phyloP scores from a whole-genome alignment of 2,113 vertebrate species.

The Spizaetus ornatus region DNA sequence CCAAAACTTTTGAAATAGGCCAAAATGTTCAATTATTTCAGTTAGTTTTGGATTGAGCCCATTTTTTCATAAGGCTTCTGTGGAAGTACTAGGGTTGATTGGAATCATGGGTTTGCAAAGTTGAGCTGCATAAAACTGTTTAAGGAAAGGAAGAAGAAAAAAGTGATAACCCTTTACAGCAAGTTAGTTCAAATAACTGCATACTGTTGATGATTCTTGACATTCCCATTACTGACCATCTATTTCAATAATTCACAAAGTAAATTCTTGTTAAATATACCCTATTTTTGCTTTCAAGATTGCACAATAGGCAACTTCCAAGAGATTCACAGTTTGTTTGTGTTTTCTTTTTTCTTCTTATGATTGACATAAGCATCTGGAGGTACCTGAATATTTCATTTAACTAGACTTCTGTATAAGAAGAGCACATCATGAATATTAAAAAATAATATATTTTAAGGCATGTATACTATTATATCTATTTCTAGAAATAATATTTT shows the following conservation, averaged over 20 bases:
- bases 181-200: not conserved
- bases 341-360: not conserved
- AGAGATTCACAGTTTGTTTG: not conserved
- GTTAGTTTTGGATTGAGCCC: not conserved
- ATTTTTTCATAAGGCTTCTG: not conserved
- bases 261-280: not conserved
- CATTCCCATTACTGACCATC: not conserved
- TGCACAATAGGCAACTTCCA: not conserved
- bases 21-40: not conserved
- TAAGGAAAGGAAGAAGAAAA: not conserved
- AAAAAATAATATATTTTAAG: not conserved
- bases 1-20: not conserved
- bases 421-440: not conserved
- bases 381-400: not conserved
- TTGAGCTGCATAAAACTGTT: not conserved
- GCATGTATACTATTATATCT: not conserved
- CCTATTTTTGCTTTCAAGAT: not conserved
- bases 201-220: not conserved
- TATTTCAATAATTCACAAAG: not conserved
- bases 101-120: not conserved
- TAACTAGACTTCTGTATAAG: not conserved
- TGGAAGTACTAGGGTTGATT: not conserved
- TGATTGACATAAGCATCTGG: not conserved
- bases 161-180: not conserved
- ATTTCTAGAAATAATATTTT: not conserved